Evolutionary conservation across 2,797 vertebrate genomes (phyloP), one percentile per base, ranked within the genome.

Genomic region (Rhodeus uyekii): DNA sequence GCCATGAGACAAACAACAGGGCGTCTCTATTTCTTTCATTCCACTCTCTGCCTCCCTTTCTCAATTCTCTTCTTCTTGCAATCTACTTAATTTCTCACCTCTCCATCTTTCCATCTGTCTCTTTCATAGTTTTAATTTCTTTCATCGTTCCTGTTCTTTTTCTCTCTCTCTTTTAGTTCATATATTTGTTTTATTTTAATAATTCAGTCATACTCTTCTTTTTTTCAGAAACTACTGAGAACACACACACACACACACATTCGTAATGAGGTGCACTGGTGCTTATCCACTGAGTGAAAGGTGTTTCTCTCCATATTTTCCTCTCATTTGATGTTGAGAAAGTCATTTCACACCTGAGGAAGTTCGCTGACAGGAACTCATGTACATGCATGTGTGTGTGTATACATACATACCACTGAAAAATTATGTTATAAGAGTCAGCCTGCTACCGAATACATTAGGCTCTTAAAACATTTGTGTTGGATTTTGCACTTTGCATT

Each of bases 281-380:
- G 73, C 73, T 76, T 69, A 82, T 76, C 80, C 80, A 68, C 80
- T 76, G 80, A 82, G 73, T 44, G 63, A 68, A 82, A 76, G 80
- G 73, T 76, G 80, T 82, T 76, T 82, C 80, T 76, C 80, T 82
- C 63, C 73, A 68, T 69, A 76, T 76, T 76, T 82, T 76, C 38
- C 80, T 68, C 73, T 82, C 80, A 82, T 82, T 82, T 82, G 73
- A 82, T 82, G 73, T 82, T 76, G 73, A 82, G 80, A 82, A 82
- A 82, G 80, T 82, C 80, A 82, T 82, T 82, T 82, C 80, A 82
- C 80, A 82, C 80, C 73, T 76, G 72, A 82, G 73, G 67, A 82
- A 76, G 80, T 82, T 82, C 22, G 10, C 48, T 76, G 80, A 67
- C 73, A 82, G 72, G 50, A 69, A 82, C 73, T 82, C 73, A 76